phyloP scores from a whole-genome alignment of 2,888 invertebrate species.

The Nymphalis urticae region DNA sequence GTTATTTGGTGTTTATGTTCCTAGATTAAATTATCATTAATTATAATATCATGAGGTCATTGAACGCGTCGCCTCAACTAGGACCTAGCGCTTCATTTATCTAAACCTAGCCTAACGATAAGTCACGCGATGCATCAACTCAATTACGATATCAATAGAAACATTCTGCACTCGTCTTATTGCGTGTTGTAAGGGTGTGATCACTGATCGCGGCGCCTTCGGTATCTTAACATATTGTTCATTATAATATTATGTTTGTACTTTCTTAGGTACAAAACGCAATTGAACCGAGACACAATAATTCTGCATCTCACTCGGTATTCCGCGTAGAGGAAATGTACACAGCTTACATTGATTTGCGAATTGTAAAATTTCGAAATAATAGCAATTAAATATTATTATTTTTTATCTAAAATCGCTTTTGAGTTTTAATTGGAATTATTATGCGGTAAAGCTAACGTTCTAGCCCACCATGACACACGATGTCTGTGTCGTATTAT shows the following conservation, averaged over 20 bases:
- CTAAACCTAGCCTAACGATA: conserved; percentile 31
- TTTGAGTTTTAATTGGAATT: too few relatives aligned
- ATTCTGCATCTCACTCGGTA: conserved; percentile 27
- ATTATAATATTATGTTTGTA: conserved; percentile 34
- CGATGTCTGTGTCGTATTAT: too few relatives aligned
- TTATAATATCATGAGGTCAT: conserved; percentile 39
- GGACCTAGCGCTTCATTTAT: conserved; percentile 45
- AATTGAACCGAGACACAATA: conserved; percentile 21
- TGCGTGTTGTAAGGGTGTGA: conserved; percentile 33
- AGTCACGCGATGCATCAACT: conserved; percentile 34
- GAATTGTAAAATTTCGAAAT: neutral
- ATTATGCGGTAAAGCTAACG: too few relatives aligned
- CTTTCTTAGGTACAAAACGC: conserved; percentile 40
- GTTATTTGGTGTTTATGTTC: conserved; percentile 76
- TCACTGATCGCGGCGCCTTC: conserved; percentile 11
- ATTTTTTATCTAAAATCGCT: too few relatives aligned
- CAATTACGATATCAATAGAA: conserved; percentile 21
- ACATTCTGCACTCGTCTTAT: conserved; percentile 22
- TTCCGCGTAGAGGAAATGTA: conserved; percentile 24
- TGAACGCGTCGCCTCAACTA: conserved; percentile 44
- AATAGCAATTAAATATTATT: neutral
- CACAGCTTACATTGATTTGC: neutral
- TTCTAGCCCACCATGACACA: too few relatives aligned
- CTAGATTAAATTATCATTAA: conserved; percentile 53
- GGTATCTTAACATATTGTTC: conserved; percentile 22